phyloP scores from a whole-genome alignment of 2,113 vertebrate species.

The Mobula hypostoma region DNA sequence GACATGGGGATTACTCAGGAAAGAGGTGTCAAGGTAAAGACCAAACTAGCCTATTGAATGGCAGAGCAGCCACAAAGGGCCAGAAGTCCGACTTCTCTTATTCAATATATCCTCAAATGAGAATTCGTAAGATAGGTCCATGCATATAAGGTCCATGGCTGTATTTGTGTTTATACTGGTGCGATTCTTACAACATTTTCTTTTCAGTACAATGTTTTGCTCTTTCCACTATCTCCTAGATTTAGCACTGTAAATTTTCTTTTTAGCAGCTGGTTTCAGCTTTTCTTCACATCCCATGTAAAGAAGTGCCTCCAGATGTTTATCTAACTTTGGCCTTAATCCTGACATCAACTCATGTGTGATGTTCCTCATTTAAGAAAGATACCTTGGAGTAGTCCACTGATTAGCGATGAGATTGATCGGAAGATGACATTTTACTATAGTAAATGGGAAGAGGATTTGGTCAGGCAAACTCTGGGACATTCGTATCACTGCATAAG shows the following conservation, averaged over 20 bases:
- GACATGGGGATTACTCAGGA: too few species aligned
- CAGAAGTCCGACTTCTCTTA: too few species aligned
- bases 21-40: too few species aligned
- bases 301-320: background rate
- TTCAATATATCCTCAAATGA: background rate
- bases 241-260: background rate
- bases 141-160: background rate
- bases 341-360: too few species aligned
- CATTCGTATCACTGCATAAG: too few species aligned
- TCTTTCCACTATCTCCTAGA: background rate
- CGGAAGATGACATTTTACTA: background rate
- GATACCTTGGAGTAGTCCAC: background rate
- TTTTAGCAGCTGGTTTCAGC: background rate
- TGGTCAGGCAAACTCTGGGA: too few species aligned
- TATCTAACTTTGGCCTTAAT: background rate
- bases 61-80: too few species aligned
- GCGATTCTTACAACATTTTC: background rate
- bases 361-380: background rate
- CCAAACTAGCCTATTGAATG: too few species aligned
- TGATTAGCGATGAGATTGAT: background rate
- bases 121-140: background rate
- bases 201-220: background rate
- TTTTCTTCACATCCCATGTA: background rate
- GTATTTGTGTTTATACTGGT: background rate
- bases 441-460: too few species aligned